Evolutionary conservation across 2,797 vertebrate genomes (phyloP).

Genomic region (Chelmon rostratus): DNA sequence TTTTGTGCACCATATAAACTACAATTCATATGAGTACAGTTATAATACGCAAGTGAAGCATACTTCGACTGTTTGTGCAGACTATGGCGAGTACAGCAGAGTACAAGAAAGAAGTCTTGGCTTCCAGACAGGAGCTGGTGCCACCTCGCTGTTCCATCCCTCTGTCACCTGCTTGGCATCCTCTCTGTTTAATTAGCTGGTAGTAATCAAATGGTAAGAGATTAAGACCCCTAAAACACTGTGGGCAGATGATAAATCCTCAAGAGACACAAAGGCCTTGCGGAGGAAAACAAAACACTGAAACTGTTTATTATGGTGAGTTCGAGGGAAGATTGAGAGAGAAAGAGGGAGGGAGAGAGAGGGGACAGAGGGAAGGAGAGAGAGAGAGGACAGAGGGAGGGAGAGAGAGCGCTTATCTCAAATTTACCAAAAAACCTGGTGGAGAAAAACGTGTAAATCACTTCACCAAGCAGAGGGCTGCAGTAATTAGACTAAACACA

Average conservation of each 20-base stretch:
- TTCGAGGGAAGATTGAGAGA: constrained; percentile 58
- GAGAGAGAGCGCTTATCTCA: constrained; percentile 68
- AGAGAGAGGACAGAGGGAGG: background rate
- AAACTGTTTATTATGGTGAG: constrained; percentile 77
- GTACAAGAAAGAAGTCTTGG: constrained; percentile 33
- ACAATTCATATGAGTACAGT: constrained; percentile 17
- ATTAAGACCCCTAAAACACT: constrained; percentile 80
- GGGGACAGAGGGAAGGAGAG: background rate
- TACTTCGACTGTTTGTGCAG: constrained; percentile 16
- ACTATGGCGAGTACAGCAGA: constrained; percentile 29
- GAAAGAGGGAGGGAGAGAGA: constrained; percentile 18
- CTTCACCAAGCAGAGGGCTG: constrained; percentile 67
- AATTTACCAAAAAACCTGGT: constrained; percentile 67
- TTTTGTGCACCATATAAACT: constrained; percentile 26
- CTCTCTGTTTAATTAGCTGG: constrained; percentile 81
- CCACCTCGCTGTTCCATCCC: constrained; percentile 55
- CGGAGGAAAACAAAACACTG: constrained; percentile 71
- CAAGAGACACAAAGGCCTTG: constrained; percentile 73
- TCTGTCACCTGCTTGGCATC: constrained; percentile 82
- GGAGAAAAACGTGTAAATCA: constrained; percentile 79
- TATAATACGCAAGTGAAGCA: constrained; percentile 22
- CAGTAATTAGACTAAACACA: constrained; percentile 82
- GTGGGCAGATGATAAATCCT: constrained; percentile 81
- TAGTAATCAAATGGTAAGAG: constrained; percentile 80
- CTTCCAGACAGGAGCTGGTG: constrained; percentile 27